Evolutionary conservation across 2,888 invertebrate species (phyloP).

Genomic region (Limnephilus rhombicus): DNA sequence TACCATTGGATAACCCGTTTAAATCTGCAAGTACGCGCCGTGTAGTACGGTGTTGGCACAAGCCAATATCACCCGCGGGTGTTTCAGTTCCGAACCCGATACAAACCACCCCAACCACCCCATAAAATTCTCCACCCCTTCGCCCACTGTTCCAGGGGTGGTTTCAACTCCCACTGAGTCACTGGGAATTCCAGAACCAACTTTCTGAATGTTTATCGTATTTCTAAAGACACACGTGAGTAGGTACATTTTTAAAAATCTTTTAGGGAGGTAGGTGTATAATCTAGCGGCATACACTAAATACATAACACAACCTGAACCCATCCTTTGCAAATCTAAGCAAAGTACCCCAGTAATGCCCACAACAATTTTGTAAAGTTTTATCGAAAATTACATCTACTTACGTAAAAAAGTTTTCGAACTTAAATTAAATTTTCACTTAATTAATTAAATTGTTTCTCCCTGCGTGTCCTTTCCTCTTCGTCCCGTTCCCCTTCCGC

Average conservation of each 20-base stretch:
- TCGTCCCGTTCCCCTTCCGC: too few relatives aligned
- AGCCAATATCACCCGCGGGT: constrained; percentile 41
- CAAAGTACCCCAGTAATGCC: neutral
- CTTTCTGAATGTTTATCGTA: neutral
- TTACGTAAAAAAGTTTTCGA: too few relatives aligned
- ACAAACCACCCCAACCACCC: neutral
- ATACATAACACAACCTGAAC: neutral
- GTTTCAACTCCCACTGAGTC: neutral
- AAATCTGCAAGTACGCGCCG: neutral
- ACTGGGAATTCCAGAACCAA: neutral
- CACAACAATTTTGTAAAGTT: neutral
- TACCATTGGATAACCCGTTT: neutral
- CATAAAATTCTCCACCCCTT: neutral
- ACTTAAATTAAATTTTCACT: too few relatives aligned
- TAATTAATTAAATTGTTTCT: too few relatives aligned
- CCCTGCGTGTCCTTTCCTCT: too few relatives aligned
- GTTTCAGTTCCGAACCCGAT: constrained; percentile 5
- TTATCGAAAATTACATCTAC: too few relatives aligned
- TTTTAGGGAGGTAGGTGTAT: neutral
- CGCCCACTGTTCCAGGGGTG: neutral
- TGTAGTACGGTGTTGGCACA: constrained; percentile 2
- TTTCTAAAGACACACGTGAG: neutral
- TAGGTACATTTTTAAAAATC: neutral
- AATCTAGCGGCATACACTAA: neutral
- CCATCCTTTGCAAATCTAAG: neutral